These are phyloP conservation scores for Seira sanloemensis DNA, from an alignment of 2,888 invertebrate genomes.

Conservation along the genomic window DNA sequence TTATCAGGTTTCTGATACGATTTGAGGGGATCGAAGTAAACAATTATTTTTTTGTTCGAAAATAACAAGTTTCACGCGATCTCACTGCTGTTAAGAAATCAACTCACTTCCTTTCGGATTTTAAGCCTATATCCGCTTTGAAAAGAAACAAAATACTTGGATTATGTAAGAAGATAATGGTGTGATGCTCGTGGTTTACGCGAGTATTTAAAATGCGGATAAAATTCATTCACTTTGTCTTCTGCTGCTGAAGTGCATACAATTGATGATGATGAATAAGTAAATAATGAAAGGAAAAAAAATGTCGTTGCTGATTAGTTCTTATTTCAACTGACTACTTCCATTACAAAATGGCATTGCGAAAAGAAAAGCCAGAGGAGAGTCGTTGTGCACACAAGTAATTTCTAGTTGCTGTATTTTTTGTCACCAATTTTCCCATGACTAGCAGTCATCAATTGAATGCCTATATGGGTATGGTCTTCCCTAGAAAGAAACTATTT, in stretches of 20 bases:
- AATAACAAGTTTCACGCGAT: background rate
- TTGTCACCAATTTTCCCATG: constrained; percentile 49
- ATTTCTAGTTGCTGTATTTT: constrained; percentile 19
- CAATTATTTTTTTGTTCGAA: background rate
- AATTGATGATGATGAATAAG: background rate
- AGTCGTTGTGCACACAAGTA: background rate
- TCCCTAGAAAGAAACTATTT: background rate
- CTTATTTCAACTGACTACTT: too few relatives aligned
- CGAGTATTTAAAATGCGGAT: too few relatives aligned
- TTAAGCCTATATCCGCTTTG: background rate
- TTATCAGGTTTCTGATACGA: background rate
- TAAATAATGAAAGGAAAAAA: background rate
- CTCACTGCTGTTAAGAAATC: background rate
- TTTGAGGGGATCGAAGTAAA: background rate
- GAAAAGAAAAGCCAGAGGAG: too few relatives aligned
- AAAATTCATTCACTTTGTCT: too few relatives aligned
- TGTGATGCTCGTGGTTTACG: background rate
- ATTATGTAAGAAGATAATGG: too few relatives aligned
- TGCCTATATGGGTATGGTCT: background rate
- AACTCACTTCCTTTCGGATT: background rate
- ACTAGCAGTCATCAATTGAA: background rate
- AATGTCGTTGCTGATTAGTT: background rate
- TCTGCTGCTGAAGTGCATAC: background rate
- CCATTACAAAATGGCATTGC: background rate
- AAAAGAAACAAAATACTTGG: background rate